Percentiles rank a stretch among this genome's conserved stretches.
phyloP scores from a whole-genome alignment of 2,888 invertebrate genomes.

The Cynaeus angustus region DNA sequence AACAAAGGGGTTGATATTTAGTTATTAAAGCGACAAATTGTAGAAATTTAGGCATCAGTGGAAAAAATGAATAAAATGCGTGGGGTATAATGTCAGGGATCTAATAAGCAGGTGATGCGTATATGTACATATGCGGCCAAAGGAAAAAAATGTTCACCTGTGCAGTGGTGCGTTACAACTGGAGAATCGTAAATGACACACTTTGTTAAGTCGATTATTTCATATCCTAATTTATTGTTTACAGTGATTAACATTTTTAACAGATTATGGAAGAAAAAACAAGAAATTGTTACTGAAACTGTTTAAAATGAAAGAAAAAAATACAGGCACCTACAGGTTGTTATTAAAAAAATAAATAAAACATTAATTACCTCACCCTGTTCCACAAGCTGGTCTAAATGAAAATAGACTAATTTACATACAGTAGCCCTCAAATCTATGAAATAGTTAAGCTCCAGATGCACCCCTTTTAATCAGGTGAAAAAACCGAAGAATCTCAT shows the following conservation, averaged over 20 bases:
- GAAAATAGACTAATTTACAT: constrained; percentile 41
- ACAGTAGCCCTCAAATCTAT: constrained; percentile 44
- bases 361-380: constrained; percentile 5
- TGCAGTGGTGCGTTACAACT: constrained; percentile 53
- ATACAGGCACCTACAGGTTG: neutral
- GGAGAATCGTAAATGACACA: constrained; percentile 58
- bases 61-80: constrained; percentile 57
- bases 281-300: too few relatives aligned
- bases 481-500: constrained; percentile 25
- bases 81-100: constrained; percentile 55
- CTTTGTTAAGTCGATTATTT: constrained; percentile 60
- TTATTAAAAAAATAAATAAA: constrained; percentile 9
- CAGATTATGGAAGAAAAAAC: constrained; percentile 12
- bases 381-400: neutral
- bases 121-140: constrained; percentile 36
- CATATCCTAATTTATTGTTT: constrained; percentile 54
- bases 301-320: too few relatives aligned
- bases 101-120: constrained; percentile 57
- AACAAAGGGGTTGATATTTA: constrained; percentile 56
- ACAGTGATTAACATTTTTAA: constrained; percentile 46
- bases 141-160: constrained; percentile 58
- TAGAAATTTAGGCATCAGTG: constrained; percentile 53
- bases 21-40: constrained; percentile 63
- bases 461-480: constrained; percentile 29
- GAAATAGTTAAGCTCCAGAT: constrained; percentile 44